Percentiles rank a stretch among this genome's conserved stretches.
Conservation (phyloP, 1,140 invertebrate genomes). For the Drosophila lowei region DNA sequence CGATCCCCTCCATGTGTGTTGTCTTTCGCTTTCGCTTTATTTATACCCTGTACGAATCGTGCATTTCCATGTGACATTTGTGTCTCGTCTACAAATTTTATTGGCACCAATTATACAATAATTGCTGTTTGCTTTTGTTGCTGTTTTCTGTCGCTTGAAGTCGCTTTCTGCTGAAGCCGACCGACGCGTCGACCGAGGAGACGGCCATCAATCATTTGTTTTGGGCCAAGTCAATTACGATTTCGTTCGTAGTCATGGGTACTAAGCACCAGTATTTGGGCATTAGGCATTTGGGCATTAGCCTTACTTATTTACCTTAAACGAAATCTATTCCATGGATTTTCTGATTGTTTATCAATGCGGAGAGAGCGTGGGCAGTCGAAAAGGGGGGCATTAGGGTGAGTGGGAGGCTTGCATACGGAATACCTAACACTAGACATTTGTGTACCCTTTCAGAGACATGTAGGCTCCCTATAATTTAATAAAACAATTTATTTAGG, state of each 20-base stretch:
- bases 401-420: constrained; percentile 31
- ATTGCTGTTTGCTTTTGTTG: constrained; percentile 23
- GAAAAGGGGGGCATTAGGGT: background rate
- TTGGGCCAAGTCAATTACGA: constrained; percentile 54
- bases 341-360: constrained; percentile 50
- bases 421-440: too few species aligned
- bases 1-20: background rate
- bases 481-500: too few species aligned
- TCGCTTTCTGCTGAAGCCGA: background rate
- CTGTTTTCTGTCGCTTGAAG: constrained; percentile 1
- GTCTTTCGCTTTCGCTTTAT: constrained; percentile 3
- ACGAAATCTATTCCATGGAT: constrained; percentile 40
- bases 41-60: constrained; percentile 13
- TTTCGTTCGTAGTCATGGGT: constrained; percentile 49
- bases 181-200: background rate
- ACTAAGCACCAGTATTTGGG: constrained; percentile 28
- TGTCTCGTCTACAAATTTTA: constrained; percentile 57
- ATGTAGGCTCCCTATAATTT: too few species aligned
- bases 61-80: constrained; percentile 57
- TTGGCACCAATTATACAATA: constrained; percentile 65
- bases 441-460: too few species aligned
- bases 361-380: background rate
- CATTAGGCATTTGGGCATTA: constrained; percentile 25
- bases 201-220: constrained; percentile 66
- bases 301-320: constrained; percentile 56